phyloP scores from a whole-genome alignment of 2,797 vertebrate species.

The Diplodus puntazzo region DNA sequence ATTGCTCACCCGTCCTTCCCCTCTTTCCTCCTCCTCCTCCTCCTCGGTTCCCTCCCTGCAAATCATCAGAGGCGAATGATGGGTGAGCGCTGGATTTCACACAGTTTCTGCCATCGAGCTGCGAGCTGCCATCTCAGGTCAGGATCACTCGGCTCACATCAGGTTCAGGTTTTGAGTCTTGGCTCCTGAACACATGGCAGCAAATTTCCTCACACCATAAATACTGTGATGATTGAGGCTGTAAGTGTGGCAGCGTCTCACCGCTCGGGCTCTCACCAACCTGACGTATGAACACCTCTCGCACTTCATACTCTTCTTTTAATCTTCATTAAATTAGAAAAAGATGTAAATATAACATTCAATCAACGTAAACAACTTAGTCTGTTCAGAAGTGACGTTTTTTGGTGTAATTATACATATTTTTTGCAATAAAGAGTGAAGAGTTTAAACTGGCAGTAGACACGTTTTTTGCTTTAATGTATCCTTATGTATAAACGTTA shows the following conservation, averaged over 20 bases:
- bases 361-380: background rate
- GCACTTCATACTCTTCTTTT: background rate
- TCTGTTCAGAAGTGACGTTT: background rate
- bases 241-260: background rate
- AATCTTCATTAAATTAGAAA: background rate
- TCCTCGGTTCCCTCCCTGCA: background rate
- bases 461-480: too few relatives aligned
- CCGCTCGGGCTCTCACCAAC: background rate
- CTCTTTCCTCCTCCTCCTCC: background rate
- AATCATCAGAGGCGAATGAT: slow-evolving; percentile 32
- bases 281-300: background rate
- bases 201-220: slow-evolving; percentile 68
- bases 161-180: slow-evolving; percentile 55
- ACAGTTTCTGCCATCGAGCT: slow-evolving; percentile 18
- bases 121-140: slow-evolving; percentile 47
- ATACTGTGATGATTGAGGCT: slow-evolving; percentile 53
- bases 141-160: slow-evolving; percentile 47
- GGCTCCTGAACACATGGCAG: slow-evolving; percentile 56
- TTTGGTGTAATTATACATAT: background rate
- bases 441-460: too few relatives aligned
- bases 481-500: too few relatives aligned
- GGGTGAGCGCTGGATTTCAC: slow-evolving; percentile 17
- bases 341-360: background rate
- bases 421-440: too few relatives aligned
- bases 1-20: slow-evolving; percentile 34